Evolutionary conservation across 2,888 invertebrate species (phyloP).

Genomic region (Panopea generosa): DNA sequence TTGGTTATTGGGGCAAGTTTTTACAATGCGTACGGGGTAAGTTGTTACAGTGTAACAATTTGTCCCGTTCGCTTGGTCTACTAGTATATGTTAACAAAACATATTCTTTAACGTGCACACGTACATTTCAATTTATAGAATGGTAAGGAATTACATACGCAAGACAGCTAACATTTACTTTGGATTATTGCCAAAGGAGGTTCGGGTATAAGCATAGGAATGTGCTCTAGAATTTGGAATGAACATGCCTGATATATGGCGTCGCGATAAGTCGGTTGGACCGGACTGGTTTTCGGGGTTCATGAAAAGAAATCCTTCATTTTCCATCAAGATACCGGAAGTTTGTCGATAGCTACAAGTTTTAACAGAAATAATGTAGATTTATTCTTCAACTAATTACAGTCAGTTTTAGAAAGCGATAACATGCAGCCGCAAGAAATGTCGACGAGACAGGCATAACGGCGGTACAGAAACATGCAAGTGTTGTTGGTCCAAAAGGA

Average conservation of each 20-base stretch:
- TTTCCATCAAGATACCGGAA: conserved; percentile 20
- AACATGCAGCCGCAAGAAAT: conserved; percentile 2
- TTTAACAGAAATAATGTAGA: conserved; percentile 15
- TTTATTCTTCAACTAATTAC: conserved; percentile 8
- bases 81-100: no score
- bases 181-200: no score
- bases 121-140: no score
- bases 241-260: no score
- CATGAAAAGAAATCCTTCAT: conserved; percentile 34
- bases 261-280: neutral
- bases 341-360: conserved; percentile 10
- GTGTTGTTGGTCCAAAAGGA: conserved; percentile 33
- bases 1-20: conserved; percentile 6
- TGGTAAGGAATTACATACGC: no score
- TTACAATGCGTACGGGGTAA: conserved; percentile 5
- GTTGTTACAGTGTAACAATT: conserved; percentile 13
- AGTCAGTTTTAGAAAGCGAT: conserved; percentile 15
- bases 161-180: no score
- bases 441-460: conserved; percentile 24
- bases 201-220: no score
- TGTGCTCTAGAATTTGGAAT: no score
- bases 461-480: neutral
- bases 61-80: neutral
- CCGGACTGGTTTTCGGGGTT: conserved; percentile 42
- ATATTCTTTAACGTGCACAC: no score